Evolutionary conservation across 2,888 invertebrate genomes (phyloP), one percentile per base, ranked within the genome.

Genomic region (Synergus umbraculus): DNA sequence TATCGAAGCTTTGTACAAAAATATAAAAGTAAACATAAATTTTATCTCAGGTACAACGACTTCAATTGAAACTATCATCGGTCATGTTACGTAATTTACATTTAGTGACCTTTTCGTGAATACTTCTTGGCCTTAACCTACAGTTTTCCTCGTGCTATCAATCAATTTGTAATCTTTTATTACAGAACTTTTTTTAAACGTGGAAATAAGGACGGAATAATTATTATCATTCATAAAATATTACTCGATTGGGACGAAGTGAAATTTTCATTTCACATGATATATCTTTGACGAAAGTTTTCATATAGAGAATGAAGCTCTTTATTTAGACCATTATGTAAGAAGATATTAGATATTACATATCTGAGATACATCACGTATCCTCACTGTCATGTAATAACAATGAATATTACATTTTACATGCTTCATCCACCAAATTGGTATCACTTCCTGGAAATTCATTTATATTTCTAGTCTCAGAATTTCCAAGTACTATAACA

Each of bases 401-500:
- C 3, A 60, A 60, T 60, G 22, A 60, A 12, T 12, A 60, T 22
- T 54, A 10, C 9, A 60, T 58, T 3, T 29, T 29, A 29, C 29
- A 29, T 29, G 8, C 58, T 10, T 60, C 60, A 9, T 60, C 18
- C 18, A 54, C 22, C 10, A 60, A 69, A 69, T 15, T 8, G 29
- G 49, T 29, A 69, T 69, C 29, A 13, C 29, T 69, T 49, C 49
- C 69, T 69, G 29, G 13, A 22, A 69, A 7, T 18, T 43, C 44
- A 15, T 29, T 69, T 49, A 54, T 54, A 3, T 8, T 22, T 49
- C 15, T 7, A 29, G 15, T 22, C 22, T n/a, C 10, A 18, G 22
- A 60, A 22, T 9, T 69, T 69, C 29, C 69, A 69, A 13, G 69
- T 29, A 69, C 29, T 29, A 46, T 12, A 67, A 41, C 18, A 67